Evolutionary conservation across 2,888 invertebrate species (phyloP).

Genomic region (Cheilosia impressa): DNA sequence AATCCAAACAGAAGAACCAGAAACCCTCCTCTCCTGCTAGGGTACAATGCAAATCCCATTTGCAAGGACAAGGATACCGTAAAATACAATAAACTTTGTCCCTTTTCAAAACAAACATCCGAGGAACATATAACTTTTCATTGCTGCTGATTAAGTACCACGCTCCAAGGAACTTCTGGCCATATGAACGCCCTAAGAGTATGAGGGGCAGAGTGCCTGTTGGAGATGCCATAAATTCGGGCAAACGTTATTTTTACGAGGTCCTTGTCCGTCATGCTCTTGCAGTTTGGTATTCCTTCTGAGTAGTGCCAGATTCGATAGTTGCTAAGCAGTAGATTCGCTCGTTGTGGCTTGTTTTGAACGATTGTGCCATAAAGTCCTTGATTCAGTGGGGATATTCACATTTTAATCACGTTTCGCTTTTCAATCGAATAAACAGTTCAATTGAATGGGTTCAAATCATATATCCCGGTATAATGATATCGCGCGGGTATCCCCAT

Average conservation of each 20-base stretch:
- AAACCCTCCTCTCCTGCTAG: not conserved
- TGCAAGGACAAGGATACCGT: conserved; percentile 55
- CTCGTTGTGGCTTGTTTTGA: conserved; percentile 27
- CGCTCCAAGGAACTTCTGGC: conserved; percentile 12
- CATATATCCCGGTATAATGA: conserved; percentile 26
- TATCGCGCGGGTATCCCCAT: conserved; percentile 27
- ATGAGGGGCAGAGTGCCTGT: not conserved
- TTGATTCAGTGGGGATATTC: conserved; percentile 31
- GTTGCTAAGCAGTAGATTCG: conserved; percentile 27
- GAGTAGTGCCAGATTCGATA: conserved; percentile 10
- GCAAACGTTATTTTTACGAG: conserved; percentile 44
- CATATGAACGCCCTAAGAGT: conserved; percentile 1
- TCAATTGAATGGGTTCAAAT: conserved; percentile 45
- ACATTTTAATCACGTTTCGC: conserved; percentile 60
- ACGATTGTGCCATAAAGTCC: conserved; percentile 25
- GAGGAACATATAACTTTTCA: conserved; percentile 49
- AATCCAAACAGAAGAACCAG: not conserved
- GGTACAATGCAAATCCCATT: conserved; percentile 59
- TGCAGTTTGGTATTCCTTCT: not conserved
- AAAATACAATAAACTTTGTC: conserved; percentile 47
- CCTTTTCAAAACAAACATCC: conserved; percentile 39
- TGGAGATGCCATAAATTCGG: conserved; percentile 31
- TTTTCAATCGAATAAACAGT: conserved; percentile 66
- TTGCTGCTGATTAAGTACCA: conserved; percentile 47
- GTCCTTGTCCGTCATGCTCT: conserved; percentile 10